These are phyloP conservation scores for Nemapogon koenigi DNA, from an alignment of 2,888 invertebrate species.

Conservation along the genomic window DNA sequence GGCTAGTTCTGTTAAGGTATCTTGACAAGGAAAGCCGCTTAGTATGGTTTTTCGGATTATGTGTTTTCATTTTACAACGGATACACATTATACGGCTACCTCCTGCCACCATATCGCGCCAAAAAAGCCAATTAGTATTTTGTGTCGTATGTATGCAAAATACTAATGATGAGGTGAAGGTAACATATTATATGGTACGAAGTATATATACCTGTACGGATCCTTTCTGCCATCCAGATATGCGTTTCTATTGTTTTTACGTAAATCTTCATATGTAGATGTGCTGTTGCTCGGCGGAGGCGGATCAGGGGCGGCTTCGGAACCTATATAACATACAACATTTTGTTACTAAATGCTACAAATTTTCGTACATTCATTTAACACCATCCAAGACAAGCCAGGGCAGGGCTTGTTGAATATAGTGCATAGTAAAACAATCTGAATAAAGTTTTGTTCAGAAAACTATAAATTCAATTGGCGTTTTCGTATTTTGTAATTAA, in stretches of 20 bases:
- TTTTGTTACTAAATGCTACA: background rate
- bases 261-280: slow-evolving; percentile 81
- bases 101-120: no score
- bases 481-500: no score
- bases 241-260: slow-evolving; percentile 73
- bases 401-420: background rate
- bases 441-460: background rate
- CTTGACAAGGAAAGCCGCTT: no score
- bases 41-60: no score
- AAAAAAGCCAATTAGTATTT: no score
- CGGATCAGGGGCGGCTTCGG: slow-evolving; percentile 23
- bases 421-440: background rate
- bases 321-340: background rate
- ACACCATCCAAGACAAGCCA: background rate
- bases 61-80: no score
- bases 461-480: no score
- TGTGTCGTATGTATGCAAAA: no score
- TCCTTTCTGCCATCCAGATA: slow-evolving; percentile 47
- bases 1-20: no score
- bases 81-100: no score
- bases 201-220: slow-evolving; percentile 44
- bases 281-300: slow-evolving; percentile 58
- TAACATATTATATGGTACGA: slow-evolving; percentile 5
- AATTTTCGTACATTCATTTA: background rate
- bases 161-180: slow-evolving; percentile 8